Evolutionary conservation across 2,113 vertebrate species (phyloP).

Genomic region (Serinus canaria): DNA sequence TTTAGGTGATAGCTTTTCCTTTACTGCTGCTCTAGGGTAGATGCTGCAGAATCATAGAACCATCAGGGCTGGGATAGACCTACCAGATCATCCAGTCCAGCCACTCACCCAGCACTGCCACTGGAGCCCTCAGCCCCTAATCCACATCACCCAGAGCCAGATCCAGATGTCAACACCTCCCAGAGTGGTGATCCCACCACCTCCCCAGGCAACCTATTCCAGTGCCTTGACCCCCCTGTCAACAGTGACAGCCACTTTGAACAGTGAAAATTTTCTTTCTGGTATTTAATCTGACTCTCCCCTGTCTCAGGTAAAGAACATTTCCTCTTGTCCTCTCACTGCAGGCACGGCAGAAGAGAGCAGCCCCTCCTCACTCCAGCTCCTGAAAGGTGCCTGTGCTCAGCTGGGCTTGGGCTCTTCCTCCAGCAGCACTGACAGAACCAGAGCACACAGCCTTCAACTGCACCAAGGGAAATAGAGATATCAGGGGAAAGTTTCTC

Average conservation of each 20-base stretch:
- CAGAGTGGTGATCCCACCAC: background rate
- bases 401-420: background rate
- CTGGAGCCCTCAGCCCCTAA: background rate
- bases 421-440: background rate
- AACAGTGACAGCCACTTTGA: background rate
- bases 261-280: too few species aligned
- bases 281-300: background rate
- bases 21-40: background rate
- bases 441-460: background rate
- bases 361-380: background rate
- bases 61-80: background rate
- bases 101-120: background rate
- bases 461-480: background rate
- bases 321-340: background rate
- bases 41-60: background rate
- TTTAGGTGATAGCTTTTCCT: background rate
- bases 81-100: background rate
- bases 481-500: background rate
- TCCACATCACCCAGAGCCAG: background rate
- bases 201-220: background rate
- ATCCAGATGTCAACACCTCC: background rate
- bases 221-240: background rate
- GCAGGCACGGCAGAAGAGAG: background rate
- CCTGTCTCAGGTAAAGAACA: background rate
- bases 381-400: background rate